Conservation (phyloP, 2,797 vertebrate species). For the Petrocephalus schoutedeni region DNA sequence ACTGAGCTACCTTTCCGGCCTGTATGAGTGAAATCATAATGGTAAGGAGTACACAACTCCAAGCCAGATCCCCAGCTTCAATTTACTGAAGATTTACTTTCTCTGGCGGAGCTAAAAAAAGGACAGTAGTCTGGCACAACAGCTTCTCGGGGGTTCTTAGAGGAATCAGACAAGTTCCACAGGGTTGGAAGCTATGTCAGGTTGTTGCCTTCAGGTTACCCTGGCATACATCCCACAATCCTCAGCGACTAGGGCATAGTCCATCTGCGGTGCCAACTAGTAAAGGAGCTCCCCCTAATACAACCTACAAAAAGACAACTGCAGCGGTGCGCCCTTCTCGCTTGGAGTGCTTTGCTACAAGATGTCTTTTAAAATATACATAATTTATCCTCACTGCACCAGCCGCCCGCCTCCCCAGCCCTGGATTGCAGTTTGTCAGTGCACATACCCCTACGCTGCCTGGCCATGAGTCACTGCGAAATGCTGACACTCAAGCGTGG, state of each 20-base stretch:
- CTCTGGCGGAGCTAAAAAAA: neutral
- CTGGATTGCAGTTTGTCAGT: neutral
- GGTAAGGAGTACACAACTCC: neutral
- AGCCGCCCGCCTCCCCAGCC: neutral
- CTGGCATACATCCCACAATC: neutral
- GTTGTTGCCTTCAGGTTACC: neutral
- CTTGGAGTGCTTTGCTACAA: neutral
- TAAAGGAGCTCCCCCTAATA: neutral
- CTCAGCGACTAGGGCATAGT: neutral
- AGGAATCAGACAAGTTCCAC: neutral
- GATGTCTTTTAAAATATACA: constrained; percentile 7
- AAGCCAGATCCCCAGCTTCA: neutral
- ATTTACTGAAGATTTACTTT: neutral
- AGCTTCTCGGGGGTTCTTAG: neutral
- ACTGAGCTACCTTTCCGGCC: neutral
- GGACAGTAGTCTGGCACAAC: neutral
- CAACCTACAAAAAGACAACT: neutral
- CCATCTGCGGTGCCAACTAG: neutral
- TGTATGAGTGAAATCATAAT: neutral
- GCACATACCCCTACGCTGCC: neutral
- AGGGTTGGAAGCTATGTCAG: neutral
- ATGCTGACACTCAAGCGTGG: constrained; percentile 11
- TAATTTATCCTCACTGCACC: neutral
- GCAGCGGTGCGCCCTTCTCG: neutral
- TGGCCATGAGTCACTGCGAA: constrained; percentile 2